phyloP scores from a whole-genome alignment of 2,113 vertebrate species.

The Podarcis raffonei region DNA sequence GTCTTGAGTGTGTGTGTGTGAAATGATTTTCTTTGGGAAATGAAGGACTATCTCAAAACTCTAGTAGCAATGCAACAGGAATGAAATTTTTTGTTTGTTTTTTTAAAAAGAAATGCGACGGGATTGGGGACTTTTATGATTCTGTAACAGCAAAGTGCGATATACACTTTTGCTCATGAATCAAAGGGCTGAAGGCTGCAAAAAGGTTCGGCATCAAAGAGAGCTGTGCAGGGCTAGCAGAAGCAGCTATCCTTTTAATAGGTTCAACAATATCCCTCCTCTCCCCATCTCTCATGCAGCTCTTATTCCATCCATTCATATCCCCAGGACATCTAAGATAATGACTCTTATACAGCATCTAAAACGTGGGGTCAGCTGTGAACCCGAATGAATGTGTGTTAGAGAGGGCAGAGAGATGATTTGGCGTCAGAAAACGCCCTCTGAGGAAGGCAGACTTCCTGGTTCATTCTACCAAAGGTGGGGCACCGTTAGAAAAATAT shows the following conservation, averaged over 20 bases:
- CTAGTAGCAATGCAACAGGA: constrained; percentile 40
- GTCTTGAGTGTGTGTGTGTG: not conserved
- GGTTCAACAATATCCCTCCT: constrained; percentile 69
- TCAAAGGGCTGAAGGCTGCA: constrained; percentile 70
- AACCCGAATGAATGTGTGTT: constrained; percentile 33
- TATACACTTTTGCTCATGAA: constrained; percentile 71
- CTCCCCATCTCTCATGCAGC: constrained; percentile 71
- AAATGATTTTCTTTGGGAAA: constrained; percentile 16
- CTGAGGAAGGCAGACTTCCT: constrained; percentile 16
- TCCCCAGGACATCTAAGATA: constrained; percentile 68
- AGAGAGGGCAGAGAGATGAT: constrained; percentile 29
- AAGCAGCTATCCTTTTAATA: constrained; percentile 75
- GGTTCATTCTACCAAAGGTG: constrained; percentile 50
- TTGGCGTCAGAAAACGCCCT: constrained; percentile 42
- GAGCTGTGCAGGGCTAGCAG: constrained; percentile 68
- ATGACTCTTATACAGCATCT: not conserved
- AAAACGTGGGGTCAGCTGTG: constrained; percentile 56
- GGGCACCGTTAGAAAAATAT: constrained; percentile 36
- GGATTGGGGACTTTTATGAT: constrained; percentile 63
- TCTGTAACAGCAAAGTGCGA: constrained; percentile 67
- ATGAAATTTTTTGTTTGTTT: not conserved
- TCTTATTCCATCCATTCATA: constrained; percentile 72
- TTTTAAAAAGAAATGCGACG: constrained; percentile 56
- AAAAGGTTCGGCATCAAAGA: constrained; percentile 71
- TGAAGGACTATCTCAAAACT: not conserved